A percentile compares a stretch with the other conserved stretches of the same genome.
These are phyloP conservation scores for Catocala sponsa DNA, from an alignment of 2,888 invertebrate genomes.

Conservation along the genomic window DNA sequence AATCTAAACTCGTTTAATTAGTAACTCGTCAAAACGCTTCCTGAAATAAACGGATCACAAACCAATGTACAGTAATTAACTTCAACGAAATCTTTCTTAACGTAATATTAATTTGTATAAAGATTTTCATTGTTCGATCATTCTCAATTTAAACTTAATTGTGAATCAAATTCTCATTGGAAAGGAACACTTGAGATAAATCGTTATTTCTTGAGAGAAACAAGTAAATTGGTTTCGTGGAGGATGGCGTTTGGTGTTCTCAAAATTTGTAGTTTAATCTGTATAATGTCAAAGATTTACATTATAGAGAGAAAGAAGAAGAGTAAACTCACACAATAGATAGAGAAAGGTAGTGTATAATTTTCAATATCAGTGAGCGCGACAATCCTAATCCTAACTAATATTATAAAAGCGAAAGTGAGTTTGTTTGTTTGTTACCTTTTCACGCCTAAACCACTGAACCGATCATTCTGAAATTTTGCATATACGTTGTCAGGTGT, in stretches of 20 bases:
- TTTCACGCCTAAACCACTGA: no score
- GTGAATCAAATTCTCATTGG: slow-evolving; percentile 67
- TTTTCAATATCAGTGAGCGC: no score
- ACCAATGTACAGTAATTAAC: slow-evolving; percentile 23
- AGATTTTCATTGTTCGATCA: slow-evolving; percentile 54
- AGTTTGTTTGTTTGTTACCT: no score
- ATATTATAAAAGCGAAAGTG: no score
- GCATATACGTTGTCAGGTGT: no score
- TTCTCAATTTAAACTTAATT: slow-evolving; percentile 65
- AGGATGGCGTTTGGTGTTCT: slow-evolving; percentile 17
- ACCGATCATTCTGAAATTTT: no score
- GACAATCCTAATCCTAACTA: no score
- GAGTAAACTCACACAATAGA: no score
- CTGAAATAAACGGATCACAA: neutral
- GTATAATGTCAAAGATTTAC: neutral
- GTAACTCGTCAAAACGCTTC: no score
- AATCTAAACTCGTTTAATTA: no score
- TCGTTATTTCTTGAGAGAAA: slow-evolving; percentile 63
- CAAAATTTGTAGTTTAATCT: slow-evolving; percentile 12
- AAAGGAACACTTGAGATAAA: slow-evolving; percentile 61
- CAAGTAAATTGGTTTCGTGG: slow-evolving; percentile 61
- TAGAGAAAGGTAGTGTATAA: no score
- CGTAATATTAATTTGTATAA: slow-evolving; percentile 55
- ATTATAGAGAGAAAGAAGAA: no score
- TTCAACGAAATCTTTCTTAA: slow-evolving; percentile 16